A percentile compares a stretch with the other conserved stretches of the same genome.
phyloP scores from a whole-genome alignment of 1,140 invertebrate genomes.

The Brachystomella parvula region DNA sequence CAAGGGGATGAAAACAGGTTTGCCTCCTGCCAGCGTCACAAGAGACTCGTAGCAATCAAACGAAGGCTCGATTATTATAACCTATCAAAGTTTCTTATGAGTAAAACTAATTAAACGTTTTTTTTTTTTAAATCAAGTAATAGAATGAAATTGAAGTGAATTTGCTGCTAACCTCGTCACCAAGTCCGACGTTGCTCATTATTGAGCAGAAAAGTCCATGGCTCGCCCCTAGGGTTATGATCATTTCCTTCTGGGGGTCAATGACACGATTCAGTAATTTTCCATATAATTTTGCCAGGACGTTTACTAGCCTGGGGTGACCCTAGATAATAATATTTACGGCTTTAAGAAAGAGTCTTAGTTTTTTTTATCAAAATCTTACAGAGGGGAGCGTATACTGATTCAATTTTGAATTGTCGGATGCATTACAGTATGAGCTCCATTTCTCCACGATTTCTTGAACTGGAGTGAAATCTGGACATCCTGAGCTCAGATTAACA shows the following conservation, averaged over 20 bases:
- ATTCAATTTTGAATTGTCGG: constrained; percentile 15
- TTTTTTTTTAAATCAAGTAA: background rate
- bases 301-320: constrained; percentile 79
- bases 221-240: constrained; percentile 86
- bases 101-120: background rate
- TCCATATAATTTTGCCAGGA: constrained; percentile 75
- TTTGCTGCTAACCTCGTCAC: constrained; percentile 46
- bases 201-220: constrained; percentile 73
- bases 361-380: constrained; percentile 42
- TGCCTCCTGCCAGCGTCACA: constrained; percentile 76
- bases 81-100: constrained; percentile 37
- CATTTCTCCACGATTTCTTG: constrained; percentile 18
- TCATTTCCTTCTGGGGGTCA: constrained; percentile 72
- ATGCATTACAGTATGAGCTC: background rate
- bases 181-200: constrained; percentile 56
- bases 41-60: constrained; percentile 98
- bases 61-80: constrained; percentile 60
- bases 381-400: constrained; percentile 58
- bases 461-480: constrained; percentile 51
- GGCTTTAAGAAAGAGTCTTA: background rate
- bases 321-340: constrained; percentile 55
- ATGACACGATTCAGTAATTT: constrained; percentile 63
- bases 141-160: too few species aligned
- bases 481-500: constrained; percentile 92
- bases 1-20: constrained; percentile 78